A percentile compares a stretch with the other conserved stretches of the same genome.
phyloP scores from a whole-genome alignment of 2,113 vertebrate genomes.

The Zapornia atra region DNA sequence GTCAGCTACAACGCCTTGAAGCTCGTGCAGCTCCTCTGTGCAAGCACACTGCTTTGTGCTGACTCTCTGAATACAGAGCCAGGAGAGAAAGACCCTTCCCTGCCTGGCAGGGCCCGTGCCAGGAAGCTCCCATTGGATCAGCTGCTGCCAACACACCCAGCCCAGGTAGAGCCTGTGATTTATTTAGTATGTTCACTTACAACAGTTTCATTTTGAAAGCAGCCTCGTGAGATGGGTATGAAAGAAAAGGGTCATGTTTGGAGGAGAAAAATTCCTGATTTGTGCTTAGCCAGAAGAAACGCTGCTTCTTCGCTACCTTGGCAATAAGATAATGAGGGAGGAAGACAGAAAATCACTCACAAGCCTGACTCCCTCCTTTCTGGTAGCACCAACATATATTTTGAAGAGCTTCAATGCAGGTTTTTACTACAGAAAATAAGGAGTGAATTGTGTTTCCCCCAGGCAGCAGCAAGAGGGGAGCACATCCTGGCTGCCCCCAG shows the following conservation, averaged over 20 bases:
- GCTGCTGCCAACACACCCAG: background rate
- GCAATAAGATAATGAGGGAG: background rate
- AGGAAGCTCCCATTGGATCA: background rate
- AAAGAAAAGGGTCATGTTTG: background rate
- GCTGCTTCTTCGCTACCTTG: constrained; percentile 20
- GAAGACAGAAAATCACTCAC: background rate
- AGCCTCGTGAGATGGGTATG: background rate
- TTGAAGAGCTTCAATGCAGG: background rate
- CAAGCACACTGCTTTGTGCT: background rate
- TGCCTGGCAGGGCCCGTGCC: background rate
- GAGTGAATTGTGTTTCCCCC: background rate
- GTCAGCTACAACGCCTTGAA: fast-evolving
- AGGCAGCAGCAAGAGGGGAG: background rate
- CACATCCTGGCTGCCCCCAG: background rate
- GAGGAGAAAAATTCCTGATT: background rate
- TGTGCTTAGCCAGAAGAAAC: background rate
- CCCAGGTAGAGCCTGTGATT: constrained; percentile 3
- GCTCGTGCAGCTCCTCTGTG: background rate
- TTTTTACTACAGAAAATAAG: constrained; percentile 32
- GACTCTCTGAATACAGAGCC: background rate
- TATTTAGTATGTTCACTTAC: background rate
- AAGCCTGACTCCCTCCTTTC: background rate
- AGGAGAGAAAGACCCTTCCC: background rate
- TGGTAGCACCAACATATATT: background rate
- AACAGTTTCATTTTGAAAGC: background rate